Conservation (phyloP, 2,113 vertebrate species). For the Dinomys branickii region DNA sequence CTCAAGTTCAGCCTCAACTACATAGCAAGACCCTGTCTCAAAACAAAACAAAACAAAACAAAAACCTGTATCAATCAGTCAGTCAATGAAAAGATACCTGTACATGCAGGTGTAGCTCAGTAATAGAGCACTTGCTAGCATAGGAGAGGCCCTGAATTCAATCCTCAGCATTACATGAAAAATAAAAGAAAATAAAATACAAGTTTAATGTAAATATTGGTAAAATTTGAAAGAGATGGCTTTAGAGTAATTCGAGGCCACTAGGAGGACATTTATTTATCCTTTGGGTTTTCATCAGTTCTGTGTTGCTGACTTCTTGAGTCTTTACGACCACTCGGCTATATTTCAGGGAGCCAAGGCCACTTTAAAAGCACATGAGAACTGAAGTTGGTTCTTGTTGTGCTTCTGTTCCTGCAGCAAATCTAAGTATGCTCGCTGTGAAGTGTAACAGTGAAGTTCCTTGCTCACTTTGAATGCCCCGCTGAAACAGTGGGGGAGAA, state of each 20-base stretch:
- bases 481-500: not conserved
- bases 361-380: not conserved
- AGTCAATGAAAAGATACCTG: not conserved
- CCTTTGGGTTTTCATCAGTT: not conserved
- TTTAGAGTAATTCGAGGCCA: not conserved
- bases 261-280: not conserved
- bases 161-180: not conserved
- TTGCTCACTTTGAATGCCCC: not conserved
- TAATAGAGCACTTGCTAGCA: not conserved
- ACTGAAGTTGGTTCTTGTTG: slow-evolving; percentile 14
- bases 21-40: not conserved
- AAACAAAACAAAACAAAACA: no score
- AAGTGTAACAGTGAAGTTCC: not conserved
- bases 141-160: not conserved
- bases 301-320: not conserved
- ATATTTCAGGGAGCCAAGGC: not conserved
- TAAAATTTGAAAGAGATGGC: not conserved
- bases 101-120: not conserved
- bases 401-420: not conserved
- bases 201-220: not conserved
- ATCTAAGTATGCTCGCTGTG: not conserved
- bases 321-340: not conserved
- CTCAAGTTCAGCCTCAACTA: not conserved
- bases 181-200: not conserved
- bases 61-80: not conserved